Evolutionary conservation across 1,140 invertebrate species (phyloP).

Genomic region (Meloidogyne hapla): DNA sequence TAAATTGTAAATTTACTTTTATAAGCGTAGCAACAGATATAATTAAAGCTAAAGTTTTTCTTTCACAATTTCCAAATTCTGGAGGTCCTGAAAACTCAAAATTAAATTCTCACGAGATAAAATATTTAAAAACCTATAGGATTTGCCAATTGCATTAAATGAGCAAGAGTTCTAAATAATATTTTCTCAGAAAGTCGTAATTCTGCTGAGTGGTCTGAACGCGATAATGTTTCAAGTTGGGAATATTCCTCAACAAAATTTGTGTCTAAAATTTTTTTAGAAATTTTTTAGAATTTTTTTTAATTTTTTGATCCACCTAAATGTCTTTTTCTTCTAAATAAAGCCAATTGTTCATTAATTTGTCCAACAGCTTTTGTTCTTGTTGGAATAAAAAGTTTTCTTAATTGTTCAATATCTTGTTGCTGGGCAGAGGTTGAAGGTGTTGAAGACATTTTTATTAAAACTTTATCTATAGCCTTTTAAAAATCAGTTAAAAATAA

Average conservation of each 20-base stretch:
- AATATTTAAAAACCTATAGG: background rate
- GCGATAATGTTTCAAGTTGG: conserved; percentile 75
- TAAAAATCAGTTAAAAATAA: no score
- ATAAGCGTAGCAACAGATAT: conserved; percentile 58
- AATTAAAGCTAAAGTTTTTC: conserved; percentile 53
- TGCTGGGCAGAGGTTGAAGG: conserved; percentile 16
- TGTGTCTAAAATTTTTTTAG: background rate
- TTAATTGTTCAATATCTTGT: conserved; percentile 74
- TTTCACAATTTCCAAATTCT: conserved; percentile 58
- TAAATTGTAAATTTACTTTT: conserved; percentile 48
- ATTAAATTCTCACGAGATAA: background rate
- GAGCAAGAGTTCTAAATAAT: conserved; percentile 51
- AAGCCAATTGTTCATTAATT: conserved; percentile 78
- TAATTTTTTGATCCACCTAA: conserved; percentile 37
- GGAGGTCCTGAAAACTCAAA: background rate
- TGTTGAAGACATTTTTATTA: conserved; percentile 22
- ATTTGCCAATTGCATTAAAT: conserved; percentile 32
- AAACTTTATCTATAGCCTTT: conserved; percentile 52
- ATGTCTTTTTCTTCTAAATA: conserved; percentile 83
- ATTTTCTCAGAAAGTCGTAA: conserved; percentile 69
- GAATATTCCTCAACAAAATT: conserved; percentile 4
- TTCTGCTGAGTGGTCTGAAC: conserved; percentile 79
- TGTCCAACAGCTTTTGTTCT: conserved; percentile 80
- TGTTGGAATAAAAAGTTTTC: conserved; percentile 83
- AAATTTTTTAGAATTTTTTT: background rate